These are phyloP conservation scores for Muscicapa comitata DNA, from an alignment of 2,797 vertebrate species.

Conservation along the genomic window DNA sequence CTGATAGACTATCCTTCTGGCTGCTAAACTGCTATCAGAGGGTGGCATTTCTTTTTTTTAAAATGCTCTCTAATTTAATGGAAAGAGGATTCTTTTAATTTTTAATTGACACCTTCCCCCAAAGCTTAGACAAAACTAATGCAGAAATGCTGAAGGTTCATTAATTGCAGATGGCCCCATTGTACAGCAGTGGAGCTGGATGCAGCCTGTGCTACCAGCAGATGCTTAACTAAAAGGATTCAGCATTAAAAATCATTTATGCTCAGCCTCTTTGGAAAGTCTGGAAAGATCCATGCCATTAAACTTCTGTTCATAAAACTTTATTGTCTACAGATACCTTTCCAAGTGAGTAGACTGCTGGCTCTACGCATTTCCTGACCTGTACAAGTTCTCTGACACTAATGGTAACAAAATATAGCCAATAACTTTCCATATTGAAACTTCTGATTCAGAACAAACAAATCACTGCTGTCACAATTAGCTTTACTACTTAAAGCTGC, in stretches of 20 bases:
- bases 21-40: background rate
- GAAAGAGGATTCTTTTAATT: background rate
- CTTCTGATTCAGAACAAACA: background rate
- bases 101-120: background rate
- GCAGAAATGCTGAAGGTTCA: background rate
- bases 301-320: conserved; percentile 41
- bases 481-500: background rate
- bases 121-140: background rate
- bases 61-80: background rate
- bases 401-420: background rate
- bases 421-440: background rate
- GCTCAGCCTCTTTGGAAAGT: background rate
- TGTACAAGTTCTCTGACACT: background rate
- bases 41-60: background rate
- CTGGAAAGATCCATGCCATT: conserved; percentile 7
- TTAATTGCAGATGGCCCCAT: background rate
- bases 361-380: background rate
- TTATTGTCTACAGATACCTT: background rate
- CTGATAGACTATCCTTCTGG: background rate
- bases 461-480: background rate
- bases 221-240: background rate
- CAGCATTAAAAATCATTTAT: background rate
- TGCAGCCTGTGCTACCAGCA: background rate
- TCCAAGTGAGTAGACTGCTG: conserved; percentile 56
- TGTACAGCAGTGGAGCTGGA: background rate